Evolutionary conservation across 1,140 invertebrate species (phyloP).

Genomic region (Cydia pomonella): DNA sequence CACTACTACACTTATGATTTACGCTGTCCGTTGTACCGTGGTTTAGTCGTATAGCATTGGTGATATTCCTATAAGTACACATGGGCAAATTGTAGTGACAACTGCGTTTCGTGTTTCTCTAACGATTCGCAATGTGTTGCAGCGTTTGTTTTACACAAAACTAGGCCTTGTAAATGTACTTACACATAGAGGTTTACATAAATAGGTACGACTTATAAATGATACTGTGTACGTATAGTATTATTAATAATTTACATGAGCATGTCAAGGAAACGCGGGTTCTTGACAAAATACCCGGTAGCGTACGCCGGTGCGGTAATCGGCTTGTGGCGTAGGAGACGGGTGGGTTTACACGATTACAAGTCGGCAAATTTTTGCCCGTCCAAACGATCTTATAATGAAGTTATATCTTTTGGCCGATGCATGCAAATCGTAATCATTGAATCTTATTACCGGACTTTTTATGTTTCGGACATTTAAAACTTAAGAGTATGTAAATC

Average conservation of each 20-base stretch:
- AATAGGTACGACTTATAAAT: not conserved
- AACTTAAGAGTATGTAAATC: not conserved
- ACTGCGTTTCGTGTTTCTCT: not conserved
- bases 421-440: constrained; percentile 5
- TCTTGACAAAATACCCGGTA: constrained; percentile 27
- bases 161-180: not conserved
- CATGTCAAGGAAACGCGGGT: not conserved
- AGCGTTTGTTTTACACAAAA: not conserved
- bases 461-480: not conserved
- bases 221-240: not conserved
- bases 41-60: too few relatives aligned
- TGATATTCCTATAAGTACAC: too few relatives aligned
- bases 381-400: constrained; percentile 6
- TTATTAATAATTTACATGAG: constrained; percentile 14
- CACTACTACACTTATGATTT: too few relatives aligned
- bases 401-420: constrained; percentile 2
- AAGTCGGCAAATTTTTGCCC: constrained; percentile 17
- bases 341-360: constrained; percentile 27
- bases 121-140: too few relatives aligned
- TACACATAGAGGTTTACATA: not conserved
- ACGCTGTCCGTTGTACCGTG: too few relatives aligned
- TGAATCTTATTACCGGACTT: not conserved
- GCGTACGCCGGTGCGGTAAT: constrained; percentile 26
- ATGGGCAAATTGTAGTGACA: not conserved
- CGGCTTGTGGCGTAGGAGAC: constrained; percentile 5